Evolutionary conservation across 2,797 vertebrate species (phyloP), one percentile per base, ranked within the genome.

Genomic region (Podarcis lilfordi): DNA sequence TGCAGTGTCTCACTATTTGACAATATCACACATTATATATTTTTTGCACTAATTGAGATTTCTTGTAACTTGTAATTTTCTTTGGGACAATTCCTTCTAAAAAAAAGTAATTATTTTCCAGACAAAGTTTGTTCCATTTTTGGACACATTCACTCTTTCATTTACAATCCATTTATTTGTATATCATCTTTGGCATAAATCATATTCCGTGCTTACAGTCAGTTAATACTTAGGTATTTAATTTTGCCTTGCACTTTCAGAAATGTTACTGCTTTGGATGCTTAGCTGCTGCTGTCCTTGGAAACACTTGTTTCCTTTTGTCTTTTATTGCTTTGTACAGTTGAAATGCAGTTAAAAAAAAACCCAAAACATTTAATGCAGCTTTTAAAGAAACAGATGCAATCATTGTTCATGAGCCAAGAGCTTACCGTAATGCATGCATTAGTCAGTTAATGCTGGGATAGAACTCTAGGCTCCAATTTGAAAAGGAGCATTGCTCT

Each of bases 171-270:
- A 5, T 84, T n/a, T 75, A 13, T 35, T 74, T 84, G 6, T 21
- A 61, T 37, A 45, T 17, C 7, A 15, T 77, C 59, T 82, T 17
- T 32, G 11, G 35, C 40, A 64, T 75, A 82, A 64, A 82, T 64
- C 40, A 7, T 64, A 66, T 75, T 82, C 35, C 15, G 32, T 76
- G 32, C 40, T 50, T 72, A 75, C 10, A n/a, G 21, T 76, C 29
- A 64, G 40, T 17, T 82, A 77, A 55, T 61, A 85, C 55, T 55
- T 27, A 72, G 19, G 71, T 45, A 80, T 88, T 90, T 40, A 91
- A 90, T 89, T 92, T 92, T 91, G 72, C 66, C 89, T 91, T 89
- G 81, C 89, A 85, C 66, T n/a, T 89, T 78, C 90, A 27, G 81
- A 90, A 82, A 64, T 25, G 76, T 83, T 23, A 4, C 68, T 89